These are phyloP conservation scores for Dysdera silvatica DNA, from an alignment of 1,140 invertebrate genomes.

Conservation along the genomic window DNA sequence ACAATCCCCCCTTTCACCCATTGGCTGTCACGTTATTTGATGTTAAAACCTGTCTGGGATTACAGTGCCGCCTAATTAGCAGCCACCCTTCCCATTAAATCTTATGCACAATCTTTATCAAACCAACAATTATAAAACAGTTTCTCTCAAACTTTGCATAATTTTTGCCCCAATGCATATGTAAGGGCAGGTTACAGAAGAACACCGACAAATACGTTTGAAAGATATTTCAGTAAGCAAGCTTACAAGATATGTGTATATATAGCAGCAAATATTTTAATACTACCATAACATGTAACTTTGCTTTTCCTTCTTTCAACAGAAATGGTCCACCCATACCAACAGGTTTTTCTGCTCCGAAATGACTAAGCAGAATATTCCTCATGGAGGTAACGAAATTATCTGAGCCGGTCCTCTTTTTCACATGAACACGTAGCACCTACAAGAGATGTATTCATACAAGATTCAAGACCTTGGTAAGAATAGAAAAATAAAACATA, in stretches of 20 bases:
- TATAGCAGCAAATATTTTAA: neutral
- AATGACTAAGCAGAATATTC: conserved; percentile 59
- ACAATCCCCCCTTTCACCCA: too few relatives aligned
- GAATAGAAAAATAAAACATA: too few relatives aligned
- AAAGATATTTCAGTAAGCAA: neutral
- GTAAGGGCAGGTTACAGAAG: neutral
- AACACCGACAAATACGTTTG: neutral
- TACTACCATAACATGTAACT: conserved; percentile 75
- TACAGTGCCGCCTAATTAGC: too few relatives aligned
- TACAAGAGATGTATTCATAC: too few relatives aligned
- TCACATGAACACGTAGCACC: conserved; percentile 73
- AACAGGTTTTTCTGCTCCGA: conserved; percentile 61
- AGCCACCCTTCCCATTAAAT: too few relatives aligned
- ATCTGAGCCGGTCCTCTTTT: conserved; percentile 62
- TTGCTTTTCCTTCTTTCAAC: conserved; percentile 68
- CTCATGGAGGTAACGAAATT: conserved; percentile 78
- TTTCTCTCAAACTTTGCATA: neutral
- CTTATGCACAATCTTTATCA: neutral
- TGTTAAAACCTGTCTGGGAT: too few relatives aligned
- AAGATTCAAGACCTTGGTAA: too few relatives aligned
- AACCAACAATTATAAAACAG: neutral
- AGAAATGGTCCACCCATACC: conserved; percentile 85
- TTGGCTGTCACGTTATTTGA: too few relatives aligned
- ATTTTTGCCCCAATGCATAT: neutral
- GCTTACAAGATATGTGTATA: neutral